phyloP scores from a whole-genome alignment of 1,140 invertebrate genomes.

The Vanessa tameamea region DNA sequence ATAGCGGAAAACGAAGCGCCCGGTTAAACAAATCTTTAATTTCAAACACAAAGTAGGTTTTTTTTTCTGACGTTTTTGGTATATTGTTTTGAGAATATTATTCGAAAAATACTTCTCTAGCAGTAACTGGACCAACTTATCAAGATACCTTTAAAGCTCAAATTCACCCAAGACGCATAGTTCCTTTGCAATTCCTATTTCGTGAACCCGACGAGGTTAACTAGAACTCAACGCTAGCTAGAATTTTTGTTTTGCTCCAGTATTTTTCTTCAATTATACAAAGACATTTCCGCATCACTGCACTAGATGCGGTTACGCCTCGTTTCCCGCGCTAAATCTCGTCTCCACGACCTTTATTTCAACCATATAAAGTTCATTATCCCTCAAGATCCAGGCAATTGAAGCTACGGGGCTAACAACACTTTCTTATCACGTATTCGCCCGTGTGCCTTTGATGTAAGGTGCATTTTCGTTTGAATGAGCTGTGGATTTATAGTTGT shows the following conservation, averaged over 20 bases:
- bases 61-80: too few species aligned
- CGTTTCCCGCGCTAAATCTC: conserved; percentile 20
- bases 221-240: background rate
- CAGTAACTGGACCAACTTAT: background rate
- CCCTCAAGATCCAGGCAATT: conserved; percentile 17
- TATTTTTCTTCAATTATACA: conserved; percentile 42
- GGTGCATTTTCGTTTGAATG: conserved; percentile 7
- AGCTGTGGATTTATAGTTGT: conserved; percentile 1
- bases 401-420: conserved; percentile 34
- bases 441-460: background rate
- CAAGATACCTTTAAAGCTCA: background rate
- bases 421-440: background rate
- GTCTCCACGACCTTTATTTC: conserved; percentile 24
- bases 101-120: background rate
- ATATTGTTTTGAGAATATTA: too few species aligned
- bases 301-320: conserved; percentile 34
- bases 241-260: conserved; percentile 18
- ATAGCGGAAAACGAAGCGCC: too few species aligned
- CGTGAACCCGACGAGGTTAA: background rate
- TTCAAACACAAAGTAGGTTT: too few species aligned
- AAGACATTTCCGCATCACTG: conserved; percentile 40
- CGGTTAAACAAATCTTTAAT: too few species aligned
- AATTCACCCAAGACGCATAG: background rate
- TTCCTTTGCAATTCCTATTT: background rate
- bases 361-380: conserved; percentile 26